Conservation (phyloP, 2,113 vertebrate species). For the Aptenodytes forsteri region DNA sequence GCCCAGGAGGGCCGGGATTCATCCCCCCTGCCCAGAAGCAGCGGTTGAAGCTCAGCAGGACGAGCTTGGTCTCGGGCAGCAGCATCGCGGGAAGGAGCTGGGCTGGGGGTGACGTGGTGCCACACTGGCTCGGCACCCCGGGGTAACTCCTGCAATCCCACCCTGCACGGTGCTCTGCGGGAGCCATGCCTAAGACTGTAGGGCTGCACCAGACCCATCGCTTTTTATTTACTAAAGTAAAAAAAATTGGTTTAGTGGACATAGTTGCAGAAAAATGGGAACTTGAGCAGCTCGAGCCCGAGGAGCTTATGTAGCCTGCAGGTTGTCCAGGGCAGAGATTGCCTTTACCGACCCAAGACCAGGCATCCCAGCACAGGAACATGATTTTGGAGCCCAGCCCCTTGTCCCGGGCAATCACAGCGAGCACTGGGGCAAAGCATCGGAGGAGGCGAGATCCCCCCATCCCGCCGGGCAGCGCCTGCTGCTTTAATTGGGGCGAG, state of each 20-base stretch:
- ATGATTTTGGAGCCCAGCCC: fast-evolving
- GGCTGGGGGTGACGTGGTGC: background rate
- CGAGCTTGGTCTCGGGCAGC: background rate
- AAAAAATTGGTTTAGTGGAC: background rate
- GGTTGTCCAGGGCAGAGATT: background rate
- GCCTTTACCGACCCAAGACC: fast-evolving
- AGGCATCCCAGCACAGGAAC: background rate
- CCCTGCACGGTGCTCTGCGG: fast-evolving
- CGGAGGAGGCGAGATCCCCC: background rate
- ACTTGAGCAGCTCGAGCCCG: fast-evolving
- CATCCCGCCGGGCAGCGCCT: fast-evolving
- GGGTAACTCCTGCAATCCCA: background rate
- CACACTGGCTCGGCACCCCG: fast-evolving
- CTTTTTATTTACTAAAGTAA: background rate
- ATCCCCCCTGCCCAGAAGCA: background rate
- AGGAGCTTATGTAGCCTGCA: background rate
- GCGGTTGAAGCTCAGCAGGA: background rate
- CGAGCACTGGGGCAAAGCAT: fast-evolving
- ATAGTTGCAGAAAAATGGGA: background rate
- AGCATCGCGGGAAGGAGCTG: fast-evolving
- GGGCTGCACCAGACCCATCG: background rate
- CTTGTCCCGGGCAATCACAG: background rate
- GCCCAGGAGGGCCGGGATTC: background rate
- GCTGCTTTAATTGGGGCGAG: background rate
- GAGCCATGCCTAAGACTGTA: fast-evolving